These are phyloP conservation scores for Colaptes auratus DNA, from an alignment of 2,113 vertebrate genomes.

Conservation along the genomic window DNA sequence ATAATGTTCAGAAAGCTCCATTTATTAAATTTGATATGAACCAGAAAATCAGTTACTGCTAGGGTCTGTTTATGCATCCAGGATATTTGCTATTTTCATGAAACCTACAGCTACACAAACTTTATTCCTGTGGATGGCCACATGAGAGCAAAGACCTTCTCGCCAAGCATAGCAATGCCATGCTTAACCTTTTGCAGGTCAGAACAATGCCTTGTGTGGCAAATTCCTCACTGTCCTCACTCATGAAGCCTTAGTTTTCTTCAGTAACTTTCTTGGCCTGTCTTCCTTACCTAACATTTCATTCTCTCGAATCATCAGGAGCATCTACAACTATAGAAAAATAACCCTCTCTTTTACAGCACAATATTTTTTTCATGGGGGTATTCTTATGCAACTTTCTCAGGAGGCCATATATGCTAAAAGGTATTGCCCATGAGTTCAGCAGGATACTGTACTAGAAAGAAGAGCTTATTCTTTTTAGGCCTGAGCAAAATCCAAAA, in stretches of 20 bases:
- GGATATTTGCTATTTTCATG: not conserved
- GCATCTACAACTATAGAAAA: not conserved
- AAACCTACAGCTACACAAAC: not conserved
- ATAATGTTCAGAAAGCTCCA: not conserved
- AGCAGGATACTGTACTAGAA: not conserved
- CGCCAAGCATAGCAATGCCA: not conserved
- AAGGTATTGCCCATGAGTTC: not conserved
- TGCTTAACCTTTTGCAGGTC: rapidly evolving
- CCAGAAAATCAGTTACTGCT: not conserved
- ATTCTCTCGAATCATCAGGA: not conserved
- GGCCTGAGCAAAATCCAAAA: not conserved
- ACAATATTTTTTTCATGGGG: not conserved
- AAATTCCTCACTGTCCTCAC: not conserved
- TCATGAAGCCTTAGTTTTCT: too few species aligned
- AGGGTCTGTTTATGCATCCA: not conserved
- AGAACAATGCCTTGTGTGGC: rapidly evolving
- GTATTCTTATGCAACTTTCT: not conserved
- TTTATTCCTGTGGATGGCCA: rapidly evolving
- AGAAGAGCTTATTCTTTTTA: not conserved
- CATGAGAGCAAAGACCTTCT: not conserved
- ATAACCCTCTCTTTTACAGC: not conserved
- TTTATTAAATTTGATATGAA: not conserved
- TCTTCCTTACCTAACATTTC: not conserved
- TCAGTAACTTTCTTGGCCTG: not conserved
- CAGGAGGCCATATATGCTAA: not conserved